A percentile compares a stretch with the other conserved stretches of the same genome.
These are phyloP conservation scores for Xanthorhoe designata DNA, from an alignment of 2,888 invertebrate genomes.

Conservation along the genomic window DNA sequence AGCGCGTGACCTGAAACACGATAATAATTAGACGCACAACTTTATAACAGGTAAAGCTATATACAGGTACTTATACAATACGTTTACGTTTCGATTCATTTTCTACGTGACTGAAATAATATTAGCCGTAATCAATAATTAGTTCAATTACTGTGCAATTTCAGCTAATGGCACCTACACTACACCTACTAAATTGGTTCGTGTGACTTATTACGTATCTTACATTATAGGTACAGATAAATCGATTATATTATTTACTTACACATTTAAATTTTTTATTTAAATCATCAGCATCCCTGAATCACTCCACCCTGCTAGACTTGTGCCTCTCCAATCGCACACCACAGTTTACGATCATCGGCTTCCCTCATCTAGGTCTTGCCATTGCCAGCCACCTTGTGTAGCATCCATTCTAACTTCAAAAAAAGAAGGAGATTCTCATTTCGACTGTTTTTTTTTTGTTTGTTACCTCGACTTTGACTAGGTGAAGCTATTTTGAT, in stretches of 20 bases:
- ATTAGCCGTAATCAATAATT: constrained; percentile 18
- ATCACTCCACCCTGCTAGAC: too few species aligned
- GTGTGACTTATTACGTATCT: neutral
- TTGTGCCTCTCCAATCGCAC: too few species aligned
- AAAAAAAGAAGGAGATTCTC: too few species aligned
- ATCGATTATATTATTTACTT: neutral
- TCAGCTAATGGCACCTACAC: constrained; percentile 18
- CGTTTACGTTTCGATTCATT: constrained; percentile 29
- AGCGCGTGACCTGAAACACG: constrained; percentile 56
- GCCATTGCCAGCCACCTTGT: too few species aligned
- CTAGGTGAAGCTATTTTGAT: too few species aligned
- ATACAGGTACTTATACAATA: constrained; percentile 21
- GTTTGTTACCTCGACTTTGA: too few species aligned
- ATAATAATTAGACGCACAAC: constrained; percentile 42
- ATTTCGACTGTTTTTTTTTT: too few species aligned
- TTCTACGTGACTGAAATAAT: constrained; percentile 35
- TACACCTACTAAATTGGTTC: constrained; percentile 24
- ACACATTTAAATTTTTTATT: neutral
- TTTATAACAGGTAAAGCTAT: constrained; percentile 18
- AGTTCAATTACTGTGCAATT: constrained; percentile 16
- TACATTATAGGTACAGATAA: neutral
- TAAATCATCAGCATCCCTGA: neutral
- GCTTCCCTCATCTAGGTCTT: too few species aligned
- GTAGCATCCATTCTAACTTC: too few species aligned
- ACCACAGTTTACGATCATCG: too few species aligned